These are phyloP conservation scores for Drosophila sordidapex DNA, from an alignment of 2,888 invertebrate species.

Conservation along the genomic window DNA sequence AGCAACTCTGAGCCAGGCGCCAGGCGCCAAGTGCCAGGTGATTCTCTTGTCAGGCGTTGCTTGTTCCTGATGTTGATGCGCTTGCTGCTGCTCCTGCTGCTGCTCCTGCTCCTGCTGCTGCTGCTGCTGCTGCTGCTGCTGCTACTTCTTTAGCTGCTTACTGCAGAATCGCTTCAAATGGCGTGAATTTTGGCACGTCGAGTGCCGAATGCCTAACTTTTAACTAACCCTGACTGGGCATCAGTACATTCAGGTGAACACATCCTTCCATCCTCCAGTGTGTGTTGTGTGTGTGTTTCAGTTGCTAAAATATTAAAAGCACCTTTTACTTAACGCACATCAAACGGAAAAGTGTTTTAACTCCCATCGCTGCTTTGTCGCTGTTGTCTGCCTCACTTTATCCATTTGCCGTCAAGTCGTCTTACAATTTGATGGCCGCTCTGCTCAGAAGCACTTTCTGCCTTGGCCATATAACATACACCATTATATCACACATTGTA, in stretches of 20 bases:
- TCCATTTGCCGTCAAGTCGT: slow-evolving; percentile 21
- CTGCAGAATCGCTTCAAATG: slow-evolving; percentile 55
- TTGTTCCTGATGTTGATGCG: background rate
- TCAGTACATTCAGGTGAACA: slow-evolving; percentile 38
- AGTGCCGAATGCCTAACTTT: slow-evolving; percentile 60
- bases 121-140: background rate
- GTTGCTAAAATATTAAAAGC: slow-evolving; percentile 70
- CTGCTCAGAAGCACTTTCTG: slow-evolving; percentile 20
- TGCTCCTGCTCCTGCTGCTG: background rate
- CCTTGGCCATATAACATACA: slow-evolving; percentile 15
- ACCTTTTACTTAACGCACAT: slow-evolving; percentile 65
- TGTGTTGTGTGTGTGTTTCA: background rate
- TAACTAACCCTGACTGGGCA: slow-evolving; percentile 61
- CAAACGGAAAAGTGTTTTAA: slow-evolving; percentile 56
- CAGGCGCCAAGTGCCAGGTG: slow-evolving; percentile 21
- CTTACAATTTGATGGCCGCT: slow-evolving; percentile 42
- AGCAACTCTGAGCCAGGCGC: slow-evolving; percentile 7
- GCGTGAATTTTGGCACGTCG: slow-evolving; percentile 75
- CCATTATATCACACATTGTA: background rate
- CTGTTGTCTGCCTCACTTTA: slow-evolving; percentile 19
- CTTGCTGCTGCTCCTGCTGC: background rate
- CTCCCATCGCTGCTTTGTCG: slow-evolving; percentile 33
- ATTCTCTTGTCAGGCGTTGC: slow-evolving; percentile 12
- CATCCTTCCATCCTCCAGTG: slow-evolving; percentile 21
- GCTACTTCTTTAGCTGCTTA: background rate